Evolutionary conservation across 2,888 invertebrate genomes (phyloP).

Genomic region (Heteropelma amictum): DNA sequence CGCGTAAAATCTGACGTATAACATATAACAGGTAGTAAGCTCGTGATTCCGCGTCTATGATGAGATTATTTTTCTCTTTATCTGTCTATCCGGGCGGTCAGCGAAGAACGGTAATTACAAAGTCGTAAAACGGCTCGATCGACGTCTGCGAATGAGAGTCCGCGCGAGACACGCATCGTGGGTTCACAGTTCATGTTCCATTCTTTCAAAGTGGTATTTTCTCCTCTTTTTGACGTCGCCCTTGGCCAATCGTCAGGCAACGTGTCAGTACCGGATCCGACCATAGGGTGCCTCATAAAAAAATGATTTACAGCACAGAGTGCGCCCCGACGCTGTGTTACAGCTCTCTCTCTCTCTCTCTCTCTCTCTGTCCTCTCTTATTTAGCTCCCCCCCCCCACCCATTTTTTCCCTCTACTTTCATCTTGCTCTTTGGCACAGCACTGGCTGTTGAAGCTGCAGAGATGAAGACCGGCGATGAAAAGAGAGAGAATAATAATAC

Average conservation of each 20-base stretch:
- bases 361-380: conserved; percentile 53
- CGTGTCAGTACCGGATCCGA: conserved; percentile 58
- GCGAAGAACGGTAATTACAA: conserved; percentile 65
- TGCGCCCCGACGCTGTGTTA: conserved; percentile 57
- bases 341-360: conserved; percentile 52
- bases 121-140: conserved; percentile 68
- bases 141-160: conserved; percentile 55
- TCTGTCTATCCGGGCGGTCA: conserved; percentile 20
- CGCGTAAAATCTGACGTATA: background rate
- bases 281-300: conserved; percentile 72
- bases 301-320: conserved; percentile 69
- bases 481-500: background rate
- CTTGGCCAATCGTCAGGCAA: conserved; percentile 29
- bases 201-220: conserved; percentile 60
- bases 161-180: conserved; percentile 52
- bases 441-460: conserved; percentile 23
- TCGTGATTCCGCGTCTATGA: background rate
- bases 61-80: conserved; percentile 5
- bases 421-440: conserved; percentile 18
- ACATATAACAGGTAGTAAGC: background rate
- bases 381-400: conserved; percentile 51
- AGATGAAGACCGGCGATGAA: conserved; percentile 10
- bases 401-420: conserved; percentile 33
- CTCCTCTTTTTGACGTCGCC: conserved; percentile 6
- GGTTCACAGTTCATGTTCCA: conserved; percentile 64